phyloP scores from a whole-genome alignment of 2,797 vertebrate species.

The Acanthurus lineatus region DNA sequence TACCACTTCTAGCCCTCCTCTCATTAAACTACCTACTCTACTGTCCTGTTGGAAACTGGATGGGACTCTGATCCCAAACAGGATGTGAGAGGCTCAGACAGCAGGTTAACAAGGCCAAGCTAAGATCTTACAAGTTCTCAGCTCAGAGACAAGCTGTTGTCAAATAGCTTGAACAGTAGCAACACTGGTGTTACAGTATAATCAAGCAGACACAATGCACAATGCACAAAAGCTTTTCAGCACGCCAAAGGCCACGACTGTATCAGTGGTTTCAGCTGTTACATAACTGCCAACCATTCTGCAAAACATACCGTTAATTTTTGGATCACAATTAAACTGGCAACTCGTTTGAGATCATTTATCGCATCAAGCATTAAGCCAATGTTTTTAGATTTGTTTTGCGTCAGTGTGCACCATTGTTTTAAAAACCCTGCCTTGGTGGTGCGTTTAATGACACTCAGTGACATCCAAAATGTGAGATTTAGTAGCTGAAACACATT shows the following conservation, averaged over 20 bases:
- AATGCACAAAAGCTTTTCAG: not conserved
- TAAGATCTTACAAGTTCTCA: slow-evolving; percentile 19
- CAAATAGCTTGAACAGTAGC: not conserved
- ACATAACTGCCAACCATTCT: not conserved
- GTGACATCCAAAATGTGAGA: not conserved
- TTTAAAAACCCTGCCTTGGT: not conserved
- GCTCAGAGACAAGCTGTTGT: slow-evolving; percentile 40
- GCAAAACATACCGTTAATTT: not conserved
- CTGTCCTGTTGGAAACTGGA: not conserved
- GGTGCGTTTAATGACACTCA: not conserved
- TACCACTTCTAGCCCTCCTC: slow-evolving; percentile 7
- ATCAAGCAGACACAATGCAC: not conserved
- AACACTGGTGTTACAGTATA: not conserved
- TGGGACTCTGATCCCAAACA: slow-evolving; percentile 25
- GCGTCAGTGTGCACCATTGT: not conserved
- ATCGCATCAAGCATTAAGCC: not conserved
- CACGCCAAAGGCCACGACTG: not conserved
- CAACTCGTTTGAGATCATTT: not conserved
- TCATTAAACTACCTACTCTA: not conserved
- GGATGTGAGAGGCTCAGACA: slow-evolving; percentile 38
- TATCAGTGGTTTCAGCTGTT: not conserved
- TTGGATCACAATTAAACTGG: not conserved
- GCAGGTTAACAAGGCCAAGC: slow-evolving; percentile 28
- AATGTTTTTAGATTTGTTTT: not conserved
- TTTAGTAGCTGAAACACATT: not conserved